Conservation (phyloP, 2,888 invertebrate species). For the Melieria crassipennis region DNA sequence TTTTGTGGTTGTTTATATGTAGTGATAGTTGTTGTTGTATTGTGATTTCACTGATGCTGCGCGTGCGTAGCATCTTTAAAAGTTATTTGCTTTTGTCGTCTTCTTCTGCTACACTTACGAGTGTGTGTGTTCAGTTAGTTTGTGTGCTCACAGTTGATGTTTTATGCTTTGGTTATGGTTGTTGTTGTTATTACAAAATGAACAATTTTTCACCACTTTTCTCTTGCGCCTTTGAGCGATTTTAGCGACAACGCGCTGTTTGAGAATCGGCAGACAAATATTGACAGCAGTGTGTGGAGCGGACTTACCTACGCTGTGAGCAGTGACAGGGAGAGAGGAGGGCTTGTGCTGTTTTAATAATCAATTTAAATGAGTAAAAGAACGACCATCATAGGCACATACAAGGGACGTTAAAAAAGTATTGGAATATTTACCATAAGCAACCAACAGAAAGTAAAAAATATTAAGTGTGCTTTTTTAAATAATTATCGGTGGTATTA, state of each 20-base stretch:
- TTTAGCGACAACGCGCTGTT: background rate
- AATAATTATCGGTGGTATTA: no score
- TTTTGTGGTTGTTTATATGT: constrained; percentile 29
- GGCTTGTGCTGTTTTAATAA: no score
- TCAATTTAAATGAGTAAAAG: no score
- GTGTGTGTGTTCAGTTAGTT: background rate
- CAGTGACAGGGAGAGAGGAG: no score
- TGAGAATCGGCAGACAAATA: no score
- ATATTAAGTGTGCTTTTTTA: no score
- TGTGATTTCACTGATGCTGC: constrained; percentile 2
- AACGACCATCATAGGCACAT: no score
- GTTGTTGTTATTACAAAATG: background rate
- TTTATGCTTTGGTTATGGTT: background rate
- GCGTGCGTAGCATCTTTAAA: constrained; percentile 9
- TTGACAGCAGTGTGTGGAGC: no score
- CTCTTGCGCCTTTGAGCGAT: constrained; percentile 5
- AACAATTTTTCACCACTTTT: background rate
- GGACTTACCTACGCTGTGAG: no score
- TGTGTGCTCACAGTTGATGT: background rate
- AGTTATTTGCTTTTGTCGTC: background rate
- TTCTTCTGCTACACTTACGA: background rate
- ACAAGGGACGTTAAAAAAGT: no score
- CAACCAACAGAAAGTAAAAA: no score
- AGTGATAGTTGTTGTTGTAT: constrained; percentile 1
- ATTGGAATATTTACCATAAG: no score